Base-by-base conservation (phyloP, 2,888 invertebrate genomes). In the Lasioglossum figueresi region DNA sequence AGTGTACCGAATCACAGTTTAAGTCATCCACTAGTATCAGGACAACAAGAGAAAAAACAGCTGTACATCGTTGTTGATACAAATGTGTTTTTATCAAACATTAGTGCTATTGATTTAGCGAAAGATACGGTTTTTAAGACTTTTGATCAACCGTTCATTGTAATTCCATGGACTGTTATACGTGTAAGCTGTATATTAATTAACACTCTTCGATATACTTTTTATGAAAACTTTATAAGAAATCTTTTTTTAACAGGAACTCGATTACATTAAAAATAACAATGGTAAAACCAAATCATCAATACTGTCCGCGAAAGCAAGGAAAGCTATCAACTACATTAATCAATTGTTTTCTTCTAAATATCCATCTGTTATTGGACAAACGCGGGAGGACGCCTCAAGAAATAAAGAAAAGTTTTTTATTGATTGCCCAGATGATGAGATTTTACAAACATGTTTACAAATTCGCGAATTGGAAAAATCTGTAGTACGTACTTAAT, bases 381-480 rank as follows among this genome's bases (percentile, higher is more conserved):
- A 95, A 90, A 93, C 93, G 5, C 92, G 93, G 27, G 88, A 87
- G 75, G 94, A 95, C 19, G 93, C 93, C 37, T 77, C 83, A 27
- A 87, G 85, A 70, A 94, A 94, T 82, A 93, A 91, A 85, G 73
- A 88, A 56, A 91, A 87, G 83, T 95, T 92, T 80, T 83, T 82
- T 0, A 52, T 87, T 0, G 93, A 94, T 52, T 95, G 94, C 87
- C 95, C 95, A 73, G 96, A 96, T 91, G 96, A 96, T 86, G 93
- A 94, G 76, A 95, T 96, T 78, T 88, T 96, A 37, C 95, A 95
- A 87, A 95, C 95, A 56, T 95, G 95, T 88, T 87, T 95, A 68
- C 95, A 95, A 88, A 94, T 95, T 80, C 92, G 91, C 19, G 87
- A 92, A 27, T 90, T 91, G 37, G 88, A 90, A 85, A 93, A 92